These are phyloP conservation scores for Calonectris borealis DNA, from an alignment of 2,113 vertebrate species.

Conservation along the genomic window DNA sequence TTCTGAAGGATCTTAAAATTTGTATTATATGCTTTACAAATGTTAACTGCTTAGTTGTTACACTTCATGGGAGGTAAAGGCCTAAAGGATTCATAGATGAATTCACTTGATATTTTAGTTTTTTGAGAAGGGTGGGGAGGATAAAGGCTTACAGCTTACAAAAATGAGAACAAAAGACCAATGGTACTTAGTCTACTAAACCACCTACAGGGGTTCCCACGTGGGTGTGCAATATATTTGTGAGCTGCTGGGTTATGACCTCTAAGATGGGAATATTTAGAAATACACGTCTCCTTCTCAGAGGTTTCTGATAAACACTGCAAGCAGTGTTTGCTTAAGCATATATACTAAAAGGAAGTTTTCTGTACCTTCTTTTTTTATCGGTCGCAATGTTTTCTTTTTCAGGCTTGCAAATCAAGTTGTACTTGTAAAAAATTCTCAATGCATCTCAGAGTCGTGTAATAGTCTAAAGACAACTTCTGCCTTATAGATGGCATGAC, in stretches of 20 bases:
- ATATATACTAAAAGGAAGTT: not conserved
- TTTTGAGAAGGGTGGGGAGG: not conserved
- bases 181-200: not conserved
- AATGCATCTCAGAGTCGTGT: not conserved
- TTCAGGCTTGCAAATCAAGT: not conserved
- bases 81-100: not conserved
- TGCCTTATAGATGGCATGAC: not conserved
- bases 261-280: not conserved
- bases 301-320: not conserved
- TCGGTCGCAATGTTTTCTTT: not conserved
- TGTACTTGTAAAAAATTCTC: not conserved
- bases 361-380: not conserved
- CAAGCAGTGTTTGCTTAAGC: not conserved
- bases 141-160: not conserved
- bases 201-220: not conserved
- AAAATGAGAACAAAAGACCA: not conserved
- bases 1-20: not conserved
- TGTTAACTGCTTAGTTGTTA: not conserved
- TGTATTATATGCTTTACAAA: not conserved
- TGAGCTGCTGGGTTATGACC: not conserved
- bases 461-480: not conserved
- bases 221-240: not conserved
- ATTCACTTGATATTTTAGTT: not conserved
- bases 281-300: not conserved
- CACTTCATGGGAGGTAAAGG: not conserved